A percentile compares a stretch with the other conserved stretches of the same genome.
Conservation (phyloP, 2,797 vertebrate species). For the Delichon dasypus region DNA sequence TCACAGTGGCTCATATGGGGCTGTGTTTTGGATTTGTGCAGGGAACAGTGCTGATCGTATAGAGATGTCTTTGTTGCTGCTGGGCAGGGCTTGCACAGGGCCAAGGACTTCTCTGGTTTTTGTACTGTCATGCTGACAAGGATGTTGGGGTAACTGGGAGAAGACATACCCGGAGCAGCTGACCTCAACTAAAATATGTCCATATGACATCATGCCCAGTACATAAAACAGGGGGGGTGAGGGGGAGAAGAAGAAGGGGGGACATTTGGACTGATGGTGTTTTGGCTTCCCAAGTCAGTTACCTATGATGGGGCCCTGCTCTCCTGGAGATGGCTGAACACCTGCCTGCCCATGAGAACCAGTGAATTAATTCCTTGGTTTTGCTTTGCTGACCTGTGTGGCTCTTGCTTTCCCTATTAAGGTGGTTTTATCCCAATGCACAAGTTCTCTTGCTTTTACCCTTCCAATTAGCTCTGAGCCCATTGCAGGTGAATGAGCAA, state of each 20-base stretch:
- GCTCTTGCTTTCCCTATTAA: not conserved
- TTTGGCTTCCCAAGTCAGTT: not conserved
- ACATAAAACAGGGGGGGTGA: too few relatives aligned
- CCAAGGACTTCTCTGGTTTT: not conserved
- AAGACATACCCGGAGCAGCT: too few relatives aligned
- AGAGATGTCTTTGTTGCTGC: not conserved
- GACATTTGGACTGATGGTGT: not conserved
- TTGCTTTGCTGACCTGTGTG: not conserved
- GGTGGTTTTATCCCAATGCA: not conserved
- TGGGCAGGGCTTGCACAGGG: not conserved
- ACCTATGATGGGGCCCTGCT: fast-evolving
- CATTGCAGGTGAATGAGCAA: fast-evolving
- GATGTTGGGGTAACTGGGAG: not conserved
- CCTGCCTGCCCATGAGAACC: not conserved
- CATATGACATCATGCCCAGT: too few relatives aligned
- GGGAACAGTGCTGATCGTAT: not conserved
- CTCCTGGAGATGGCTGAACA: not conserved
- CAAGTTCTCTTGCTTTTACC: not conserved
- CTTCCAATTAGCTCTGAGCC: fast-evolving
- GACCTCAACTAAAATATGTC: not conserved
- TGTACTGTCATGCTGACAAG: not conserved
- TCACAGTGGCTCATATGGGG: not conserved
- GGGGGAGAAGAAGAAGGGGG: not conserved
- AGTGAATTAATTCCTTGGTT: not conserved
- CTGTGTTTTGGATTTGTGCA: not conserved